A percentile compares a stretch with the other conserved stretches of the same genome.
Evolutionary conservation across 2,888 invertebrate genomes (phyloP).

Genomic region (Papilio elwesi): DNA sequence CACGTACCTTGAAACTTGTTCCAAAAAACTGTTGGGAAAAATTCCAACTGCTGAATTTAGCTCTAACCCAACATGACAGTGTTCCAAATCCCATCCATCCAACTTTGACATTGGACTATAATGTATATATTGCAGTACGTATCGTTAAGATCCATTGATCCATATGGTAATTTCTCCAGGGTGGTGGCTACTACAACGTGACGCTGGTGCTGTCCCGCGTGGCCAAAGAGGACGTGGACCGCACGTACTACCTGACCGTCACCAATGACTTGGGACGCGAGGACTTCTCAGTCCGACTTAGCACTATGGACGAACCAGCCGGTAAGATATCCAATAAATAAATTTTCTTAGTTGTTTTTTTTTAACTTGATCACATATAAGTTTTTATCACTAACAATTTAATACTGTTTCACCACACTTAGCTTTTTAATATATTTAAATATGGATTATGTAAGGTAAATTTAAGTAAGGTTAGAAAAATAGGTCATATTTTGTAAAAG

Average conservation of each 20-base stretch:
- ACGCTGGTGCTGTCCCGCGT: conserved; percentile 87
- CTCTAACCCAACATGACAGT: too few relatives aligned
- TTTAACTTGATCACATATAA: background rate
- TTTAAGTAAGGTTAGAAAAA: background rate
- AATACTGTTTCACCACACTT: background rate
- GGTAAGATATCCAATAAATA: conserved; percentile 58
- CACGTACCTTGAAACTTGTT: too few relatives aligned
- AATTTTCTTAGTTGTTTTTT: background rate
- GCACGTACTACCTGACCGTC: conserved; percentile 87
- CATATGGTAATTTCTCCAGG: conserved; percentile 67
- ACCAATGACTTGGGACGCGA: conserved; percentile 87
- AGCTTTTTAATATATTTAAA: conserved; percentile 8
- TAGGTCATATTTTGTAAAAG: too few relatives aligned
- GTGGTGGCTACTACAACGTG: conserved; percentile 87
- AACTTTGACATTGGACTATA: too few relatives aligned
- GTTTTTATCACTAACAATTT: conserved; percentile 9
- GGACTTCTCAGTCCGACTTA: conserved; percentile 87
- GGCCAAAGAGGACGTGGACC: conserved; percentile 90
- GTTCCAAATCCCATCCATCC: too few relatives aligned
- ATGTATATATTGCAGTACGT: too few relatives aligned
- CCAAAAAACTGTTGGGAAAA: too few relatives aligned
- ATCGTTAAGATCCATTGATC: background rate
- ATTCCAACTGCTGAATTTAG: too few relatives aligned
- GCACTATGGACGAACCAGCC: conserved; percentile 86
- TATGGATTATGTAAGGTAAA: background rate